phyloP scores from a whole-genome alignment of 2,797 vertebrate genomes.

The Podarcis siculus region DNA sequence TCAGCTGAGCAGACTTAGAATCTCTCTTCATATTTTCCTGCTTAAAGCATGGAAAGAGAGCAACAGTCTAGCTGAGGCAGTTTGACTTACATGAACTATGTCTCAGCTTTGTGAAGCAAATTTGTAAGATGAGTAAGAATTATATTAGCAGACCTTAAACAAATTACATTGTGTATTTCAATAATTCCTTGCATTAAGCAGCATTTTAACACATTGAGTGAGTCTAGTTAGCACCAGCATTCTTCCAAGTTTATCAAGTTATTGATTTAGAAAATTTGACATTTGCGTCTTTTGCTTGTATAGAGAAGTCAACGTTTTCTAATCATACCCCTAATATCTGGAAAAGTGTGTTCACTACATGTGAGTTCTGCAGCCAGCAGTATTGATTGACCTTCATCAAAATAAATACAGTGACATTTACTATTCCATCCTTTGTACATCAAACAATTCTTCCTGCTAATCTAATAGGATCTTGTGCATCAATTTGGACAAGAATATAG shows the following conservation, averaged over 20 bases:
- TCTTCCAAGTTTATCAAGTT: not conserved
- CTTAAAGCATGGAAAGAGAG: not conserved
- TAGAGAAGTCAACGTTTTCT: not conserved
- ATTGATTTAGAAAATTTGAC: not conserved
- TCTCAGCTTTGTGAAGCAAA: not conserved
- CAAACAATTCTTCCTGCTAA: slow-evolving; percentile 55
- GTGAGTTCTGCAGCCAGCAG: slow-evolving; percentile 42
- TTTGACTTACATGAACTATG: not conserved
- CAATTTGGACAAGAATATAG: slow-evolving; percentile 65
- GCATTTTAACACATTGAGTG: not conserved
- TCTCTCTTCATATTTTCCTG: no score
- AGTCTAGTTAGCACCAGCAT: not conserved
- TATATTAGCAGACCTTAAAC: not conserved
- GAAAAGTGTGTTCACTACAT: not conserved
- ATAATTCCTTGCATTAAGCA: not conserved
- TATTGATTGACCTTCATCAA: slow-evolving; percentile 64
- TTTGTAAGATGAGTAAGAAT: not conserved
- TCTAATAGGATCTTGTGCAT: slow-evolving; percentile 57
- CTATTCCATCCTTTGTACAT: slow-evolving; percentile 55
- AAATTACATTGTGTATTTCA: not conserved
- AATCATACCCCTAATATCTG: not conserved
- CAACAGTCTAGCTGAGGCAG: not conserved
- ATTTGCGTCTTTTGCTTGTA: not conserved
- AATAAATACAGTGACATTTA: slow-evolving; percentile 59
- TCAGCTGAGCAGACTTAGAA: no score